Evolutionary conservation across 2,113 vertebrate species (phyloP).

Genomic region (Takifugu flavidus): DNA sequence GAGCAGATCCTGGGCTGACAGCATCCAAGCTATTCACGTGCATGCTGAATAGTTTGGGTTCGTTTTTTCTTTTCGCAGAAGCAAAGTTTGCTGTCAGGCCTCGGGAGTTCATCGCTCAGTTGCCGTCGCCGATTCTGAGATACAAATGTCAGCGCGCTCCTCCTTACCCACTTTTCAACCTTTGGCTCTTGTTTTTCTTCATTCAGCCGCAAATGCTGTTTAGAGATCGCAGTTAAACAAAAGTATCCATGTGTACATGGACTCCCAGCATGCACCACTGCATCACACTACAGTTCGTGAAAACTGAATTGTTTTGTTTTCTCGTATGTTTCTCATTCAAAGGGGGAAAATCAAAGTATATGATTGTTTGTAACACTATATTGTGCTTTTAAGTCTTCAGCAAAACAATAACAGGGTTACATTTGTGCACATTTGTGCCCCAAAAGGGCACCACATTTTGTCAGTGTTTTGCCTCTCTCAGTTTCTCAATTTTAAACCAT

Average conservation of each 20-base stretch:
- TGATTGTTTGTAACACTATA: too few relatives aligned
- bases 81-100: slow-evolving; percentile 20
- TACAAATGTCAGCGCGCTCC: slow-evolving; percentile 3
- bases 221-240: slow-evolving; percentile 52
- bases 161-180: slow-evolving; percentile 23
- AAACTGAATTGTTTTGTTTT: too few relatives aligned
- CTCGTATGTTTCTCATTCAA: too few relatives aligned
- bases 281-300: slow-evolving; percentile 1
- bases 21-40: slow-evolving; percentile 10
- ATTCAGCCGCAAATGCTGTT: slow-evolving; percentile 52
- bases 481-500: too few relatives aligned
- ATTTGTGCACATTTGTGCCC: too few relatives aligned
- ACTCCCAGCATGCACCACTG: background rate
- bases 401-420: too few relatives aligned
- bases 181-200: slow-evolving; percentile 53
- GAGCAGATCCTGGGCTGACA: slow-evolving; percentile 8
- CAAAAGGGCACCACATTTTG: too few relatives aligned
- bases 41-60: background rate
- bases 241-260: slow-evolving; percentile 18
- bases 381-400: too few relatives aligned
- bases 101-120: slow-evolving; percentile 41
- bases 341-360: too few relatives aligned
- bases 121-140: slow-evolving; percentile 16
- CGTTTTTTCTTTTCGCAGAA: too few relatives aligned
- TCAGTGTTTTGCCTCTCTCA: too few relatives aligned